These are phyloP conservation scores for Ditylenchus dipsaci DNA, from an alignment of 1,140 invertebrate species.

Conservation along the genomic window DNA sequence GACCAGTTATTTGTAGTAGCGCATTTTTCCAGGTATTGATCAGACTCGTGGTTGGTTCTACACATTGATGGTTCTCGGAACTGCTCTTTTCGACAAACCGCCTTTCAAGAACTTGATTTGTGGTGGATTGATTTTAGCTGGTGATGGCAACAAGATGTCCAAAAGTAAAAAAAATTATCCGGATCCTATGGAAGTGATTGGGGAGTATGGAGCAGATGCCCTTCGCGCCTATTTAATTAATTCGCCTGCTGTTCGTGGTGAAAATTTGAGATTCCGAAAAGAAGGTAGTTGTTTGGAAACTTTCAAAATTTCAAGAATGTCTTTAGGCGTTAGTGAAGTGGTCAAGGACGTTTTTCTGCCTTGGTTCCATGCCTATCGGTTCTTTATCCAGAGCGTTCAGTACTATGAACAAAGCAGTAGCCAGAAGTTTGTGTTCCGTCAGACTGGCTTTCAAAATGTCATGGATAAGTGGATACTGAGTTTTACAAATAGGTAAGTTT, in stretches of 20 bases:
- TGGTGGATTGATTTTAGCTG: constrained; percentile 86
- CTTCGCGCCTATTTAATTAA: constrained; percentile 89
- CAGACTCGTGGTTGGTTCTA: constrained; percentile 96
- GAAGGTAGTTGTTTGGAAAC: constrained; percentile 66
- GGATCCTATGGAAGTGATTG: constrained; percentile 82
- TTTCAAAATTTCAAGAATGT: too few species aligned
- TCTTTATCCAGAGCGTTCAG: constrained; percentile 86
- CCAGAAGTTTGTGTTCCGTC: constrained; percentile 36
- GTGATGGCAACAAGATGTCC: constrained; percentile 97
- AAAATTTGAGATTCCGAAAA: constrained; percentile 92
- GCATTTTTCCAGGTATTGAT: constrained; percentile 68
- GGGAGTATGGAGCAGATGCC: constrained; percentile 94
- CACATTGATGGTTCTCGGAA: constrained; percentile 89
- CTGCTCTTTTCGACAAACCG: constrained; percentile 87
- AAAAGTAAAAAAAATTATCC: constrained; percentile 99
- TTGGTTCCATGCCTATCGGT: constrained; percentile 97
- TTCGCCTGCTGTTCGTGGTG: constrained; percentile 92
- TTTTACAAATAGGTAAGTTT: constrained; percentile 73
- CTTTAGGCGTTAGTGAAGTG: constrained; percentile 73
- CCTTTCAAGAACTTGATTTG: constrained; percentile 96
- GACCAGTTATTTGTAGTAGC: too few species aligned
- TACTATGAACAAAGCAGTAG: constrained; percentile 68
- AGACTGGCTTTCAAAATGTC: constrained; percentile 66
- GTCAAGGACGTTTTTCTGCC: constrained; percentile 96
- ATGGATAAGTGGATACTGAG: constrained; percentile 98